A percentile compares a stretch with the other conserved stretches of the same genome.
phyloP scores from a whole-genome alignment of 2,797 vertebrate species.

The Ctenopoma kingsleyae region DNA sequence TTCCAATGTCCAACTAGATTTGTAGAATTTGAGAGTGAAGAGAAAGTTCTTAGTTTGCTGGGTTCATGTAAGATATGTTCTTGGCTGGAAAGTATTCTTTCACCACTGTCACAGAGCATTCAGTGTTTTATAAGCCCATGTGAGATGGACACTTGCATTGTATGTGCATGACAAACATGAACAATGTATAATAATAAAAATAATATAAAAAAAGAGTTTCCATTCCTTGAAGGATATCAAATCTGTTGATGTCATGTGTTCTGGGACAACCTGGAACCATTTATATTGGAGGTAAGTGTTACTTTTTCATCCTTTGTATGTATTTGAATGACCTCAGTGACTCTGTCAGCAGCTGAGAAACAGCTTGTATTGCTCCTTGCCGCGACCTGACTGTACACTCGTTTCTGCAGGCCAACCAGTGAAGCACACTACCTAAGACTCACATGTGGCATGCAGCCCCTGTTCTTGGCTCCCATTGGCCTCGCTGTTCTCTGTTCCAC shows the following conservation, averaged over 20 bases:
- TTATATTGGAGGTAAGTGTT: slow-evolving; percentile 2
- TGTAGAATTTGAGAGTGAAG: background rate
- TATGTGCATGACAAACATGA: background rate
- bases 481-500: slow-evolving; percentile 56
- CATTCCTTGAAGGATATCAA: background rate
- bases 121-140: slow-evolving; percentile 2
- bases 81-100: slow-evolving; percentile 12
- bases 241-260: background rate
- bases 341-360: slow-evolving; percentile 59
- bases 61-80: slow-evolving; percentile 10
- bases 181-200: background rate
- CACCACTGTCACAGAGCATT: background rate
- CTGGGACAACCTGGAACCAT: slow-evolving; percentile 4
- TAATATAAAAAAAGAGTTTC: background rate
- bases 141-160: background rate
- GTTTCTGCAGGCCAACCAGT: slow-evolving; percentile 37
- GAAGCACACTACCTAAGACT: slow-evolving; percentile 31
- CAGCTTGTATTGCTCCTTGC: slow-evolving; percentile 39
- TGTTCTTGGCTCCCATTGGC: slow-evolving; percentile 53
- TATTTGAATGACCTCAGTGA: slow-evolving; percentile 49
- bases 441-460: slow-evolving; percentile 76
- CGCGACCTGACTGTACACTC: slow-evolving; percentile 46
- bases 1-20: background rate
- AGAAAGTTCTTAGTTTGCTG: slow-evolving; percentile 10
- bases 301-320: slow-evolving; percentile 24